Base-by-base conservation (phyloP, 2,797 vertebrate species). In the Otolemur crassicaudatus region DNA sequence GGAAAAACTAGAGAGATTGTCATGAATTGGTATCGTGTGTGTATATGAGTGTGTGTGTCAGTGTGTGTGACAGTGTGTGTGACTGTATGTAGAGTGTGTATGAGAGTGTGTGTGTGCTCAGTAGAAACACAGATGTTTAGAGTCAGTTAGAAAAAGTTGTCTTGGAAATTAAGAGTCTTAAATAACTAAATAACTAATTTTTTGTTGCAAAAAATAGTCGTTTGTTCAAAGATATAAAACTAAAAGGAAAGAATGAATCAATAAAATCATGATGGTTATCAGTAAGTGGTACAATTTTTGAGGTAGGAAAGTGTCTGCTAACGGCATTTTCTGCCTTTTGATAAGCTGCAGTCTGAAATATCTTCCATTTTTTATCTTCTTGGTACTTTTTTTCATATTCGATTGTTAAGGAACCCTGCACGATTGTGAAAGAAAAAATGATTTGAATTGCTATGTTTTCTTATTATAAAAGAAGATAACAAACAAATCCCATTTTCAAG, bases 311-410 rank as follows among this genome's bases (percentile, higher is more conserved):
- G 81, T 46, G 91, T 49, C 43, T 94, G 56, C 90, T 97, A 43
- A 82, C 90, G 83, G 96, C 63, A 80, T 96, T 96, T 94, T 37
- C 14, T 94, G 25, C 76, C 37, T 67, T 97, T 89, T 95, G 40
- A 90, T 96, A 96, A 97, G 27, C 29, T 63, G 83, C 84, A 56
- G 77, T 97, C 84, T 97, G 91, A 96, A 92, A 17, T 95, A 67
- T 93, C 65, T 79, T 90, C 56, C 34, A 5, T 98, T 98, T 97
- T 95, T 96, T 97, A 95, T 96, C 91, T 82, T 95, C 0, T 0
- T 40, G 90, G 31, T 69, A 19, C 96, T 76, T 96, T 93, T 61
- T 22, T 56, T 87, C 43, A 91, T 22, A 1, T 77, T 6, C 5
- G 29, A n/a, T 90, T 92, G 61, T 95, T 96, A 97, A 97, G 95